A percentile compares a stretch with the other conserved stretches of the same genome.
Conservation (phyloP, 2,797 vertebrate genomes). For the Euthynnus affinis region DNA sequence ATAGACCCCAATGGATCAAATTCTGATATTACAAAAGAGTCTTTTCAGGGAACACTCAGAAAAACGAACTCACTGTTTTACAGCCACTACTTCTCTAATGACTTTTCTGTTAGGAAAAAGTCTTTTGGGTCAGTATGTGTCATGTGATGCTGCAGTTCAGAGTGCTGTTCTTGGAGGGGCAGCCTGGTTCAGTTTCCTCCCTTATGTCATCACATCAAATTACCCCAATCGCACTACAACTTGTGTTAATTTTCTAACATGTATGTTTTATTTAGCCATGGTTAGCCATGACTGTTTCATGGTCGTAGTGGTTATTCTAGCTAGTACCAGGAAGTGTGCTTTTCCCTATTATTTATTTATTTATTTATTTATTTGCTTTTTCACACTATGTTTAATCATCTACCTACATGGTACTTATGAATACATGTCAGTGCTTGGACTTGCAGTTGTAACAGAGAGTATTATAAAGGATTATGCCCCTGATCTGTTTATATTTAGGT, state of each 20-base stretch:
- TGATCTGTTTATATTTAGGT: constrained; percentile 73
- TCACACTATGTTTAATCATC: constrained; percentile 23
- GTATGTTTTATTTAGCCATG: constrained; percentile 3
- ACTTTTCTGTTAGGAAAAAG: neutral
- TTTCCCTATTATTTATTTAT: too few relatives aligned
- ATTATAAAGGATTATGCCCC: constrained; percentile 63
- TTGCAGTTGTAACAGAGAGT: constrained; percentile 34
- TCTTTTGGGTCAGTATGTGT: neutral
- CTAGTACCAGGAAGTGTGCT: too few relatives aligned
- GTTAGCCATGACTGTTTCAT: neutral
- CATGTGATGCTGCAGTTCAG: neutral
- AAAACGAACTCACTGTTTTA: too few relatives aligned
- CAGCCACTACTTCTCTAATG: neutral
- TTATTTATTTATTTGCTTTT: neutral
- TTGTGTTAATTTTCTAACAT: constrained; percentile 1
- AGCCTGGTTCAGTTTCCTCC: constrained; percentile 16
- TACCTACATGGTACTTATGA: constrained; percentile 14
- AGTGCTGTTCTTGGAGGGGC: neutral
- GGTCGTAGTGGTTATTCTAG: constrained; percentile 30
- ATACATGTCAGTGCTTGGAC: constrained; percentile 16
- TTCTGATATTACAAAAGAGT: too few relatives aligned
- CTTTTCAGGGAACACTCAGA: too few relatives aligned
- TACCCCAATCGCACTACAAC: neutral
- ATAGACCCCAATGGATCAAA: too few relatives aligned
- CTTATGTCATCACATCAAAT: constrained; percentile 48